These are phyloP conservation scores for Lasioglossum leucozonium DNA, from an alignment of 2,888 invertebrate genomes.

Conservation along the genomic window DNA sequence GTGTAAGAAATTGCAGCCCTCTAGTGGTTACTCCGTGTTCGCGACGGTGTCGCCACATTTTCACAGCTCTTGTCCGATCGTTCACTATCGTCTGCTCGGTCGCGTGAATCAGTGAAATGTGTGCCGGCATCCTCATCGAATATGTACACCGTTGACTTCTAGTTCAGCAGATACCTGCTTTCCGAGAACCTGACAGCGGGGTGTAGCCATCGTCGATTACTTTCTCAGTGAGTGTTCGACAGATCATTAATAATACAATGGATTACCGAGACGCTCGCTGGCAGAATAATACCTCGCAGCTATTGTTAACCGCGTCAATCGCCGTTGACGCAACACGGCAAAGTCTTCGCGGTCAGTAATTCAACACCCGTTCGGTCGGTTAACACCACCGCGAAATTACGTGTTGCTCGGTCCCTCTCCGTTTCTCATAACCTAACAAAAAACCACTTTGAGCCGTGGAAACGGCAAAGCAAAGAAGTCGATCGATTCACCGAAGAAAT, in stretches of 20 bases:
- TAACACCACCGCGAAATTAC: not conserved
- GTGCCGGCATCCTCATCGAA: slow-evolving; percentile 38
- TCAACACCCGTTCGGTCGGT: not conserved
- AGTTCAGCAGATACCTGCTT: slow-evolving; percentile 33
- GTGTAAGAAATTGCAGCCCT: not conserved
- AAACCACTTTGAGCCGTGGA: not conserved
- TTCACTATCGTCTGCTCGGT: slow-evolving; percentile 33
- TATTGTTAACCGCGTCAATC: not conserved
- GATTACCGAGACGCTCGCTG: not conserved
- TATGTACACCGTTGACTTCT: slow-evolving; percentile 59
- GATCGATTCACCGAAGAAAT: not conserved
- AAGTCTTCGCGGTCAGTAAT: not conserved
- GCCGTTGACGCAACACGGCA: not conserved
- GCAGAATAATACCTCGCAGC: not conserved
- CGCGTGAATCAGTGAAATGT: slow-evolving; percentile 53
- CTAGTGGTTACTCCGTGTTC: not conserved
- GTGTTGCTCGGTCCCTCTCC: too few species aligned
- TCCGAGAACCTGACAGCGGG: not conserved
- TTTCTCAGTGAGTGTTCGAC: slow-evolving; percentile 54
- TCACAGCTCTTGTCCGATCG: slow-evolving; percentile 24
- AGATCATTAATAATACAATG: not conserved
- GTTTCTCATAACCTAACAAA: slow-evolving; percentile 9
- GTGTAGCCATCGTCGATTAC: slow-evolving; percentile 19
- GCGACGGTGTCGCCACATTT: slow-evolving; percentile 9
- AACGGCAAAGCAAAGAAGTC: not conserved